phyloP scores from a whole-genome alignment of 1,140 invertebrate genomes.

The Phthorimaea operculella region DNA sequence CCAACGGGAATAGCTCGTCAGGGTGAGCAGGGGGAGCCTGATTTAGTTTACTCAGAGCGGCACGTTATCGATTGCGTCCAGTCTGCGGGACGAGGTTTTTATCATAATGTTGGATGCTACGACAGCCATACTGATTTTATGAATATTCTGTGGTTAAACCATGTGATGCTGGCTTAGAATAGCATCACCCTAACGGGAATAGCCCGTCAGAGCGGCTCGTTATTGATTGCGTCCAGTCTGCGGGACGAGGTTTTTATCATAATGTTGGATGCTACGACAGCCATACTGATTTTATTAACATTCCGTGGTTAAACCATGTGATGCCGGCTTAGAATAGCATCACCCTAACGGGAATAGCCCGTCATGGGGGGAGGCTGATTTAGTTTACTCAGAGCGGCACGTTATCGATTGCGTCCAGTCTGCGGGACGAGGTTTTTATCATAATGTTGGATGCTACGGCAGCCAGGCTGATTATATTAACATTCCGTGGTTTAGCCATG shows the following conservation, averaged over 20 bases:
- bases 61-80: conserved; percentile 16
- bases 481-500: too few relatives aligned
- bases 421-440: not conserved
- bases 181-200: conserved; percentile 4
- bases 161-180: too few relatives aligned
- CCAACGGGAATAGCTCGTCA: conserved; percentile 1
- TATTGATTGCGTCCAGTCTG: conserved; percentile 13
- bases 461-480: too few relatives aligned
- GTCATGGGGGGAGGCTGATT: conserved; percentile 8
- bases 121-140: not conserved
- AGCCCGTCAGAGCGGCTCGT: conserved; percentile 10
- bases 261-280: too few relatives aligned
- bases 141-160: too few relatives aligned
- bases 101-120: not conserved
- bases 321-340: too few relatives aligned
- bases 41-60: conserved; percentile 13
- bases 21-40: conserved; percentile 5
- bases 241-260: not conserved
- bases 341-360: conserved; percentile 4
- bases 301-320: too few relatives aligned
- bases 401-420: conserved; percentile 14
- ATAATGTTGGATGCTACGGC: not conserved
- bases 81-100: not conserved
- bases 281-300: not conserved
- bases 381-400: conserved; percentile 12